Percentiles rank a stretch among this genome's conserved stretches.
Evolutionary conservation across 2,888 invertebrate species (phyloP).

Genomic region (Lasius platythorax): DNA sequence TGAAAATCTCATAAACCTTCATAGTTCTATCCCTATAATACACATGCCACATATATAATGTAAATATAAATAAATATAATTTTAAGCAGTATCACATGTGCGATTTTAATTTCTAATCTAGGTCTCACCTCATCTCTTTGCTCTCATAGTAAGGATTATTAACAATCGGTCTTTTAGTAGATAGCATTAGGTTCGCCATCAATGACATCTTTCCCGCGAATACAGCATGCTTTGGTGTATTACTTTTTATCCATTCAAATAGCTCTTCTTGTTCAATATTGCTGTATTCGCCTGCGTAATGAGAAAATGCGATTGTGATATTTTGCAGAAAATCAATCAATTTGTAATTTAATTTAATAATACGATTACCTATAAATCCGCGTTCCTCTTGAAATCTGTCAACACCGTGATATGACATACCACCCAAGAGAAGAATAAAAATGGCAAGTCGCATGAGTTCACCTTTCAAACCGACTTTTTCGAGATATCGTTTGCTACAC

Average conservation of each 20-base stretch:
- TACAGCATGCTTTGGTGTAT: conserved; percentile 89
- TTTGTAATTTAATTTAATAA: conserved; percentile 1
- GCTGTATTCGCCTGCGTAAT: conserved; percentile 89
- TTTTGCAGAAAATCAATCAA: neutral
- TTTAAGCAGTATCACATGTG: neutral
- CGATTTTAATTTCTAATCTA: neutral
- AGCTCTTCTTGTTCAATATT: conserved; percentile 92
- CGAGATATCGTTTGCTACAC: conserved; percentile 88
- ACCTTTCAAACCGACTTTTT: conserved; percentile 84
- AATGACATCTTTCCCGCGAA: conserved; percentile 96
- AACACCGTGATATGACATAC: conserved; percentile 87
- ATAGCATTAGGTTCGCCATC: conserved; percentile 93
- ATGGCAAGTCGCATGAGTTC: conserved; percentile 85
- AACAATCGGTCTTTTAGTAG: conserved; percentile 92
- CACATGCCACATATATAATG: conserved; percentile 29
- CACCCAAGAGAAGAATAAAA: conserved; percentile 86
- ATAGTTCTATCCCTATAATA: conserved; percentile 91
- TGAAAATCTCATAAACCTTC: conserved; percentile 93
- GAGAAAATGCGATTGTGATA: neutral
- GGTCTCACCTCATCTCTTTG: conserved; percentile 89
- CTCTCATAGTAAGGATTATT: conserved; percentile 96
- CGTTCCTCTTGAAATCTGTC: conserved; percentile 87
- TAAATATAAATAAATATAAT: conserved; percentile 17
- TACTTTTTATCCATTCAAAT: conserved; percentile 91
- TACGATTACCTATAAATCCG: conserved; percentile 84